Evolutionary conservation across 2,888 invertebrate genomes (phyloP).

Genomic region (Xestia c-nigrum): DNA sequence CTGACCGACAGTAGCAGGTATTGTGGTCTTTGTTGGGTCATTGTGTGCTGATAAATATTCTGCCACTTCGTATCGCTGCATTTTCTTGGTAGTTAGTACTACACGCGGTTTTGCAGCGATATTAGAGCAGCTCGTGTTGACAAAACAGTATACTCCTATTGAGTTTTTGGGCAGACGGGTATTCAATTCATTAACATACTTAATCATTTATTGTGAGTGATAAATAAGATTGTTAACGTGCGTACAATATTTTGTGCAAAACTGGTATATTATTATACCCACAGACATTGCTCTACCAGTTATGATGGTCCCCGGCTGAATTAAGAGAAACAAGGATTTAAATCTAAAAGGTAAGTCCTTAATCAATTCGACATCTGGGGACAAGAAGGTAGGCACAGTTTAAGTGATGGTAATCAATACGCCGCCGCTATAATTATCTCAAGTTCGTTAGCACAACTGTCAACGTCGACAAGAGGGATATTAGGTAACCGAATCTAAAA

Average conservation of each 20-base stretch:
- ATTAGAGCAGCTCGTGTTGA: constrained; percentile 9
- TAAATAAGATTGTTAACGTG: not conserved
- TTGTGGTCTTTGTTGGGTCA: constrained; percentile 32
- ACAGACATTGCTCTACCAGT: no score
- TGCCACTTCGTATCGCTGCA: constrained; percentile 13
- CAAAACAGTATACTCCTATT: not conserved
- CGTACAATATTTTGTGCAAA: constrained; percentile 9
- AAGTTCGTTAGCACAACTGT: constrained; percentile 13
- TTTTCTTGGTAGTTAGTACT: constrained; percentile 32
- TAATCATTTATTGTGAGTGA: not conserved
- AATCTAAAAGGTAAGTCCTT: not conserved
- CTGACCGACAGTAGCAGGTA: constrained; percentile 16
- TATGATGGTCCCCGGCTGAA: not conserved
- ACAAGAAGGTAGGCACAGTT: not conserved
- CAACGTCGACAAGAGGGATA: constrained; percentile 13
- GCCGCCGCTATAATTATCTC: constrained; percentile 16
- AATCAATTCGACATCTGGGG: not conserved
- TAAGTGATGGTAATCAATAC: not conserved
- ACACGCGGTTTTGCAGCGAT: constrained; percentile 19
- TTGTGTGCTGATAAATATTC: constrained; percentile 48
- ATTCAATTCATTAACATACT: not conserved
- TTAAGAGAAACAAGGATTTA: not conserved
- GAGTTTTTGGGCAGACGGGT: not conserved
- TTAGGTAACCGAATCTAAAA: constrained; percentile 28
- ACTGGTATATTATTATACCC: no score